Evolutionary conservation across 2,888 invertebrate genomes (phyloP), one percentile per base, ranked within the genome.

Genomic region (Uropetala carovei): DNA sequence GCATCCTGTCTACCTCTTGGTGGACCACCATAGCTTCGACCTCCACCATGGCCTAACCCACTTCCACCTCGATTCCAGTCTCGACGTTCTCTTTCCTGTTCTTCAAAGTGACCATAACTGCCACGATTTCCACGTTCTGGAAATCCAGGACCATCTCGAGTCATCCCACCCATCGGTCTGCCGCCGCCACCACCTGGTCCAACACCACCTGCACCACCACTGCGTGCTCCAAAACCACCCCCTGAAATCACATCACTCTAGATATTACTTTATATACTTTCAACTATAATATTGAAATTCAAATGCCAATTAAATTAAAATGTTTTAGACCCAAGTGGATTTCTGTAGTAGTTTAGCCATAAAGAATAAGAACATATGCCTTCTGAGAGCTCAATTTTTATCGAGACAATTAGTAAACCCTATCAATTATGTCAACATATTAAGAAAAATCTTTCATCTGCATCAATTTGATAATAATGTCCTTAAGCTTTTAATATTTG

Each of bases 201-300:
- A 91, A 93, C 93, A 22, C 93, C 94, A 94, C 18, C 94, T 43
- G 81, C 59, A 91, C 94, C 94, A 64, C 93, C 93, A 22, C 93
- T 93, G 91, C 93, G 58, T 22, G 93, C 93, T 81, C 94, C 94
- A 89, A 94, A 94, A 68, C 94, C 95, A 93, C 95, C 95, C 93
- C 93, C 93, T 92, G 58, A 75, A 68, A 91, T 43, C 8, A 56
- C 30, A 85, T 30, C 16, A 1, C 43, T 43, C 43, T 43, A 43
- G 43, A 43, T 5, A 22, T 27, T 30, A 14, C 30, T 8, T 4
- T 4, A 30, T 16, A 83, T 43, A 5, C 27, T 43, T n/a, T 22
- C 43, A 43, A 43, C 43, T 43, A 43, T 43, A 43, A 43, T 43
- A 43, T 43, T n/a, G 1, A 68, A n/a, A 68, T 68, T n/a, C 5